Base-by-base conservation (phyloP, 2,113 vertebrate species). In the Dasyurus viverrinus region DNA sequence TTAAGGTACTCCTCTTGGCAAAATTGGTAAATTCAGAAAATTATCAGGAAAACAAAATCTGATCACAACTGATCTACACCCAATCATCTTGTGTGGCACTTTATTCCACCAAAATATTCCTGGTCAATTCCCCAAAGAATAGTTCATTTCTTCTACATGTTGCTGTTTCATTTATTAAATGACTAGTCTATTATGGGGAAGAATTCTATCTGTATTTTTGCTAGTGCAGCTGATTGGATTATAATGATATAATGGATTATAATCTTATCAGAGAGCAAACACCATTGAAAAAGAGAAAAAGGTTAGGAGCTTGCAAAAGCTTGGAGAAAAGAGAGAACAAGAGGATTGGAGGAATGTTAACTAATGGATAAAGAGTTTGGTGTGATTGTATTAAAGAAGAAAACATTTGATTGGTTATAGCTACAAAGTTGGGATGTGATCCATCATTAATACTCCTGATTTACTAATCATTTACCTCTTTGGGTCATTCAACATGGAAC, bases 391-490 rank as follows among this genome's bases (percentile, higher is more conserved):
- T 19, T 68, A 14, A n/a, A n/a, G 60, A 76, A n/a, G 6, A 60
- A 54, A 30, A 30, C 25, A 55, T 55, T 55, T 60, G 57, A 60
- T 76, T 76, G 36, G 4, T 24, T 76, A n/a, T 19, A 76, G 30
- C 12, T 0, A n/a, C 36, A n/a, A 19, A 14, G 0, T n/a, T 36
- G 30, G 4, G 30, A 12, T n/a, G 1, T 19, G 60, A 84, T 3
- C n/a, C 19, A 42, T 84, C 36, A 42, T 84, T 26, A 84, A 19
- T 84, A 0, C 68, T 6, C 36, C 23, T n/a, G n/a, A n/a, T 76
- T n/a, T 42, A 14, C 5, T 76, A 36, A 84, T 42, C 36, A 84
- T 84, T 8, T n/a, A 76, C 0, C 7, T 1, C 19, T 42, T n/a
- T 16, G 19, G 36, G 68, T 42, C 68, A 84, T 8, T 8, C 16